Percentiles rank a stretch among this genome's conserved stretches.
Evolutionary conservation across 2,888 invertebrate genomes (phyloP).

Genomic region (Caenorhabditis uteleia): DNA sequence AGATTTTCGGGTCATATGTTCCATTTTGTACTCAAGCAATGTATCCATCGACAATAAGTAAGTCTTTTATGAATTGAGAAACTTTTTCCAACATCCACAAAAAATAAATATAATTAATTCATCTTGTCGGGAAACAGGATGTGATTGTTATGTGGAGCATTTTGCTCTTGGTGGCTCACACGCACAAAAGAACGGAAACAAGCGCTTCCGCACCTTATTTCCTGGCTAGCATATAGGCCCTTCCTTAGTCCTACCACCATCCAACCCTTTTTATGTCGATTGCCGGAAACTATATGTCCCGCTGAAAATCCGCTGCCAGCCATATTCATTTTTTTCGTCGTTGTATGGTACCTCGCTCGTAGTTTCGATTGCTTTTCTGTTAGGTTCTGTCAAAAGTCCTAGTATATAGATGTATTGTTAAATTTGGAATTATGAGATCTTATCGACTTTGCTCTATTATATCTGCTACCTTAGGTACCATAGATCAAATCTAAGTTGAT

Average conservation of each 20-base stretch:
- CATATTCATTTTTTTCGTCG: slow-evolving; percentile 9
- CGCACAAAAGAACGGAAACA: slow-evolving; percentile 51
- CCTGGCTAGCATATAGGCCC: slow-evolving; percentile 32
- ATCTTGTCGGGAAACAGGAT: slow-evolving; percentile 16
- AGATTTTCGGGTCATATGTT: slow-evolving; percentile 8
- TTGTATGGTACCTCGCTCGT: too few relatives aligned
- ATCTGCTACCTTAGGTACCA: too few relatives aligned
- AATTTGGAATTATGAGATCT: too few relatives aligned
- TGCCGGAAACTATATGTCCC: slow-evolving; percentile 45
- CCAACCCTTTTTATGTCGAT: slow-evolving; percentile 36
- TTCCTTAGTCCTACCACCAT: too few relatives aligned
- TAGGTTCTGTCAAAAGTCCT: too few relatives aligned
- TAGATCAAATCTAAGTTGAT: too few relatives aligned
- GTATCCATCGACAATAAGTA: slow-evolving; percentile 40
- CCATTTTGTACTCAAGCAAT: slow-evolving; percentile 4
- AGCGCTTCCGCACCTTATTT: slow-evolving; percentile 56
- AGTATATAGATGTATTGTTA: too few relatives aligned
- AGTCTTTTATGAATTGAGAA: slow-evolving; percentile 14
- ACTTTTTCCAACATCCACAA: neutral
- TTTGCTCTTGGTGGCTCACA: slow-evolving; percentile 5
- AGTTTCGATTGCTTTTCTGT: slow-evolving; percentile 1
- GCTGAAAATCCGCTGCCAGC: slow-evolving; percentile 17
- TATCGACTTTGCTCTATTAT: too few relatives aligned
- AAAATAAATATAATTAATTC: neutral
- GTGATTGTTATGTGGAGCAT: slow-evolving; percentile 34